Evolutionary conservation across 2,113 vertebrate species (phyloP).

Genomic region (Agapornis roseicollis): DNA sequence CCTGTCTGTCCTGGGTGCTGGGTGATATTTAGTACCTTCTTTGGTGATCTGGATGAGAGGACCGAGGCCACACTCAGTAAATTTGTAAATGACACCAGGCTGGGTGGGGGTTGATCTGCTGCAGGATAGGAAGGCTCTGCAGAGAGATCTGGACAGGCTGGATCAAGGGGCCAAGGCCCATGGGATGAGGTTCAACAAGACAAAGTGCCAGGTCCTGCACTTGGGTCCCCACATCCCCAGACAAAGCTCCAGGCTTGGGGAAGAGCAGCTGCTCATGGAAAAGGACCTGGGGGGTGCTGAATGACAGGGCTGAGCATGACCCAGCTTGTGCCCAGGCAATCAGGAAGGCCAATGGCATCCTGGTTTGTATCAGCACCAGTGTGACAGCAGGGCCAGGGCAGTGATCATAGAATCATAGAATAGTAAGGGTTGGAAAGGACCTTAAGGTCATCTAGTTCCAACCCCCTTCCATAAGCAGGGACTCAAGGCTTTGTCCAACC

Average conservation of each 20-base stretch:
- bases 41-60: not conserved
- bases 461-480: no score
- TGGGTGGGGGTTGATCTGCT: not conserved
- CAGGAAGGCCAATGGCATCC: not conserved
- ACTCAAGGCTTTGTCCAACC: no score
- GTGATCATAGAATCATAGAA: no score
- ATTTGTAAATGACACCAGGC: not conserved
- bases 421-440: no score
- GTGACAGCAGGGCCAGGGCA: not conserved
- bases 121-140: not conserved
- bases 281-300: not conserved
- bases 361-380: not conserved
- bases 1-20: accelerated
- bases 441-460: no score
- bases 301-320: not conserved
- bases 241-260: not conserved
- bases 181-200: not conserved
- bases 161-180: not conserved
- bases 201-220: not conserved
- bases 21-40: not conserved
- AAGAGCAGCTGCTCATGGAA: not conserved
- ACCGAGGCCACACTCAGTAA: not conserved
- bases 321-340: not conserved
- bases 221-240: not conserved
- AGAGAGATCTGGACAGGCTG: not conserved